Percentiles rank a stretch among this genome's conserved stretches.
Evolutionary conservation across 2,888 invertebrate genomes (phyloP).

Genomic region (Diachrysia chrysitis): DNA sequence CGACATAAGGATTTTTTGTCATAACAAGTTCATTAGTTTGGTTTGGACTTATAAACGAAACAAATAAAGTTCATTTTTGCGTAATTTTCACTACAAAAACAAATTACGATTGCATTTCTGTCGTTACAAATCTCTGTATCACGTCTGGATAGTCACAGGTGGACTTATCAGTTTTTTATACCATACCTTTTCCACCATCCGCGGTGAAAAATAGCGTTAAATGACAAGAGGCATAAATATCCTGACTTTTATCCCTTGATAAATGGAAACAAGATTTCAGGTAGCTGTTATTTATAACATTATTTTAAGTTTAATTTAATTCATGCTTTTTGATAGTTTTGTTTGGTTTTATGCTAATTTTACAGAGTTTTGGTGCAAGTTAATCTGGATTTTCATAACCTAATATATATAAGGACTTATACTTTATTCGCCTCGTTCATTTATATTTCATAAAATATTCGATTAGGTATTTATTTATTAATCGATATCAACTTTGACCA

Average conservation of each 20-base stretch:
- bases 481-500: too few relatives aligned
- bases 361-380: background rate
- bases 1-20: too few relatives aligned
- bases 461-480: too few relatives aligned
- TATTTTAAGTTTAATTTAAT: background rate
- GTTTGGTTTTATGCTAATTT: background rate
- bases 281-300: background rate
- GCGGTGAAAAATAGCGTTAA: background rate
- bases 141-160: slow-evolving; percentile 1
- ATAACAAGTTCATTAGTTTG: too few relatives aligned
- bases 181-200: slow-evolving; percentile 1
- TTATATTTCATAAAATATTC: too few relatives aligned
- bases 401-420: background rate
- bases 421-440: background rate
- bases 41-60: background rate
- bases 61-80: background rate
- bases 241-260: background rate
- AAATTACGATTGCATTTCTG: background rate
- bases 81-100: background rate
- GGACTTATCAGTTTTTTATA: slow-evolving; percentile 1
- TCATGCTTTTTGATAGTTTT: background rate
- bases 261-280: background rate
- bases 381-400: background rate
- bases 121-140: background rate
- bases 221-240: slow-evolving; percentile 5